Evolutionary conservation across 2,797 vertebrate species (phyloP), one percentile per base, ranked within the genome.

Genomic region (Myioborus melanocephalus): DNA sequence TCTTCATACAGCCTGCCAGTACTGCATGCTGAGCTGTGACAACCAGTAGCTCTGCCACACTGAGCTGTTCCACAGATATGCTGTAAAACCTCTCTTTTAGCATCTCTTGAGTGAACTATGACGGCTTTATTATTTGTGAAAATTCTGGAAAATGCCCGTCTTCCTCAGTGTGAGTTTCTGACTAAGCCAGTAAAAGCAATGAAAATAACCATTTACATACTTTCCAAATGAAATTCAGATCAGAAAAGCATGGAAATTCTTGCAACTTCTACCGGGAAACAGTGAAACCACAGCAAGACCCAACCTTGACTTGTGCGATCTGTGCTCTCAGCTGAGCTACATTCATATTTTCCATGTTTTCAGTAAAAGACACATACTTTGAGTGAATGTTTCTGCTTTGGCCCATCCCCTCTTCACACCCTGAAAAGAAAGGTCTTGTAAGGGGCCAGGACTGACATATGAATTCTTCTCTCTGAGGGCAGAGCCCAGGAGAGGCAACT

Each of bases 191-290:
- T 50, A 83, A 32, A 43, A 93, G 89, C 59, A 82, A 80, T 87
- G 83, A 93, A 96, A 96, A 95, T 56, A 95, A 41, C 34, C 41
- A 43, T 95, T 83, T 95, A 64, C 93, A 93, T 96, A 96, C 56
- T 96, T 96, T 95, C 96, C 95, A 87, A 92, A 89, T 93, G 84
- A 96, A 92, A 89, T 92, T 91, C 93, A 92, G 71, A 80, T 94
- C 64, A 90, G 52, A 84, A 91, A 80, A 80, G 35, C 71, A 89
- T 94, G 95, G 89, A 96, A 96, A 96, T 89, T 96, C 91, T 95
- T 94, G 89, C 85, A 76, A 35, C 60, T 91, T 34, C 84, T 95
- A 94, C 91, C 6, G 2, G 91, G 90, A 93, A 96, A 77, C 3
- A 6, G 75, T 80, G 60, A 96, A 95, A 95, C 84, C 94, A 89